Base-by-base conservation (phyloP, 2,797 vertebrate genomes). In the Sarcophilus harrisii region DNA sequence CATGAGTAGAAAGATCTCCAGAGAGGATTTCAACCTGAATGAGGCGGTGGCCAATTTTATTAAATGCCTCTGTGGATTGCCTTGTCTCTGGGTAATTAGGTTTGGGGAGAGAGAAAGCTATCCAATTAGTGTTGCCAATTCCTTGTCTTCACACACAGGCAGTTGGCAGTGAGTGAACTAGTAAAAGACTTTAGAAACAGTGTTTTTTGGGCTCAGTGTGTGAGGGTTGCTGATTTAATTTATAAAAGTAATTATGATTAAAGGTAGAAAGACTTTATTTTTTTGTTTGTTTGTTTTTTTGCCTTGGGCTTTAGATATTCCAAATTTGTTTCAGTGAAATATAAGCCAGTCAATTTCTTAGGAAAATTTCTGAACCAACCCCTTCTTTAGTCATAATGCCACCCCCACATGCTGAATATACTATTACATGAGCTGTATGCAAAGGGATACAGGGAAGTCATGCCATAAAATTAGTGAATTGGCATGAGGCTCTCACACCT, bases 391-490 rank as follows among this genome's bases (percentile, higher is more conserved):
- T 54, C 90, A 52, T 16, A 28, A 90, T 57, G 12, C 90, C 90
- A 90, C 52, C 52, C 90, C 49, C 52, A 30, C 49, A 57, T 90
- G 90, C 38, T 54, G 54, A 90, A 90, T 32, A 54, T 52, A 54
- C 54, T 52, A 90, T 28, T 30, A 90, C 52, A 90, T 29, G n/a
- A 81, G 90, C 52, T 90, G 90, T 81, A 45, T 90, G 49, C 90
- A 57, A 57, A 90, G 5, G 12, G 27, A 55, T 29, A n/a, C 6
- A 90, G 90, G 52, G 90, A 90, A 90, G 5, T 55, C 54, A 54
- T 21, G 90, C 49, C 30, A 55, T 90, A 90, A 90, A 90, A 90
- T 90, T 90, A 90, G 90, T 57, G 21, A 55, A 90, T 90, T 90
- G 90, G 90, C 54, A 57, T 29, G 55, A 57, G 54, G 28, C 90